Conservation (phyloP, 2,113 vertebrate species). For the Dinomys branickii region DNA sequence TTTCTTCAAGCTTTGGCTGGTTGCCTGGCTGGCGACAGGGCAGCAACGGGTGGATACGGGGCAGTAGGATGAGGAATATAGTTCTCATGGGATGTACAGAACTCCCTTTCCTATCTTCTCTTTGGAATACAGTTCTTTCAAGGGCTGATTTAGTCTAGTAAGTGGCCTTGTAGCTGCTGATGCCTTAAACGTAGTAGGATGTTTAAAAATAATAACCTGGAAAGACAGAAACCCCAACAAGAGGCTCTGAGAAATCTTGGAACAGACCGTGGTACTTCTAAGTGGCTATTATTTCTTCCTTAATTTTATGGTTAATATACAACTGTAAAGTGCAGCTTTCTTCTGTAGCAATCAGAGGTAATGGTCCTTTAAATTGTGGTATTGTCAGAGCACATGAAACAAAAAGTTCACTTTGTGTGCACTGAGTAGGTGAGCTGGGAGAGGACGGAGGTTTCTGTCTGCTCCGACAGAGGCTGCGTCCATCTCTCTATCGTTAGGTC, state of each 20-base stretch:
- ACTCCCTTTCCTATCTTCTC: no score
- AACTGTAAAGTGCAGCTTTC: not conserved
- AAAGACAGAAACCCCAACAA: not conserved
- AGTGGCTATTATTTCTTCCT: no score
- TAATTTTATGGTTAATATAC: not conserved
- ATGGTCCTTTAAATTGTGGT: not conserved
- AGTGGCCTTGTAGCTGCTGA: constrained; percentile 57
- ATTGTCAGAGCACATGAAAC: constrained; percentile 59
- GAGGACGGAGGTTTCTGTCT: constrained; percentile 38
- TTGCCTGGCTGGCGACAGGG: not conserved
- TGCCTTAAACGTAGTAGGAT: constrained; percentile 63
- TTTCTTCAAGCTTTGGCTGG: no score
- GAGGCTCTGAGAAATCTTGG: not conserved
- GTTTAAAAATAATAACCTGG: constrained; percentile 73
- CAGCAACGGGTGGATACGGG: not conserved
- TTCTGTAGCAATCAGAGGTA: not conserved
- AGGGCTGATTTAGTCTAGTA: constrained; percentile 10
- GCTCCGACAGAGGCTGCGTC: not conserved
- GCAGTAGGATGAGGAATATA: not conserved
- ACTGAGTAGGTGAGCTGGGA: constrained; percentile 58
- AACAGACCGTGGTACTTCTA: not conserved
- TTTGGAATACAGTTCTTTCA: not conserved
- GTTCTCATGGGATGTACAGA: no score
- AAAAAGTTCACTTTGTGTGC: constrained; percentile 47
- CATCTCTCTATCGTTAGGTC: not conserved